Percentiles rank a stretch among this genome's conserved stretches.
These are phyloP conservation scores for Xestia xanthographa DNA, from an alignment of 2,888 invertebrate species.

Conservation along the genomic window DNA sequence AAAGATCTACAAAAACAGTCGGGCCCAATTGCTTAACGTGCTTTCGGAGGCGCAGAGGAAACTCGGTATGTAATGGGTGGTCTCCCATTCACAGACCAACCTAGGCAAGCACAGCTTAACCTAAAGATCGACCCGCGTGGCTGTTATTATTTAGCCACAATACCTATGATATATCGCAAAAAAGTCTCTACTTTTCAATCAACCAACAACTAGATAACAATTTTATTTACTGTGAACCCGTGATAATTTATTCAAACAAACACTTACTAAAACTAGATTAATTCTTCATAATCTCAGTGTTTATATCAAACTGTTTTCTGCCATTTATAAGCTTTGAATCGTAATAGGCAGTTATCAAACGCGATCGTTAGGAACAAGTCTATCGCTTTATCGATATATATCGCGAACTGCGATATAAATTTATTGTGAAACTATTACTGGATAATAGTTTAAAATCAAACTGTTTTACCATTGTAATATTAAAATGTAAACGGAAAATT, in stretches of 20 bases:
- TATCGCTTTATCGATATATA: constrained; percentile 36
- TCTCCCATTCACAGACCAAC: too few species aligned
- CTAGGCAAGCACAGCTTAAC: too few species aligned
- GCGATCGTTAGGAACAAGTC: constrained; percentile 47
- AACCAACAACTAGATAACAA: background rate
- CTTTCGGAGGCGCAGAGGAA: too few species aligned
- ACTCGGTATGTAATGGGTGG: too few species aligned
- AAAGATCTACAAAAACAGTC: too few species aligned
- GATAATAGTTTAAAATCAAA: constrained; percentile 53
- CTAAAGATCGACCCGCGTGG: too few species aligned
- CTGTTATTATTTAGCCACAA: background rate
- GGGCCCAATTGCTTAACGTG: too few species aligned
- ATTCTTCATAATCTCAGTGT: constrained; percentile 39
- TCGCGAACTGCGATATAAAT: constrained; percentile 49
- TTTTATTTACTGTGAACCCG: background rate
- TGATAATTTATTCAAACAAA: constrained; percentile 38
- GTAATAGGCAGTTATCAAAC: constrained; percentile 57
- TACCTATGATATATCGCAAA: background rate
- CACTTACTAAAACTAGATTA: constrained; percentile 22
- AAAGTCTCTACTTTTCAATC: background rate
- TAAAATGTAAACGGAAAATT: constrained; percentile 34
- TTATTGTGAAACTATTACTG: constrained; percentile 54
- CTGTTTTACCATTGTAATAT: constrained; percentile 33
- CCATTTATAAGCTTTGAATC: constrained; percentile 48
- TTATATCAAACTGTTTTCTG: constrained; percentile 45